Base-by-base conservation (phyloP, 2,888 invertebrate genomes). In the Lochmaea capreae region DNA sequence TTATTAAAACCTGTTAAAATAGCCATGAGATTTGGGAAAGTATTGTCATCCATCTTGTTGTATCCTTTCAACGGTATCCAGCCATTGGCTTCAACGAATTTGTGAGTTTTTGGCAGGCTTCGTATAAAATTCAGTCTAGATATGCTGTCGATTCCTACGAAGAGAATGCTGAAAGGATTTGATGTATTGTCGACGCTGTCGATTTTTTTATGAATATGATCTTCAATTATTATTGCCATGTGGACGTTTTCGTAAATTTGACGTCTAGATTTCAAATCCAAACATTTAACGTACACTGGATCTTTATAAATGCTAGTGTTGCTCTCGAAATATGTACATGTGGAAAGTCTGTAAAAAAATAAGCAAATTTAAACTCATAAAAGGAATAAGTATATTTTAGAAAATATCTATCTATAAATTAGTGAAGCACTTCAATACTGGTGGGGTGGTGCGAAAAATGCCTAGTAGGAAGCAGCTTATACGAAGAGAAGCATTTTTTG, bases 11-110 rank as follows among this genome's bases (percentile, higher is more conserved):
- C 83, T 0, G 93, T 92, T 16, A 95, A 88, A 62, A 94, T 89
- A 0, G 96, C 95, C 90, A 96, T 93, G 59, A 97, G 85, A 86
- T 97, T 97, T 0, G 97, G 95, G 82, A 94, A 95, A 0, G 96
- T 97, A 82, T 97, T 97, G 83, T 97, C 97, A 8, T 92, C 95
- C 80, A 94, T 91, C 91, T 94, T 90, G 79, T 89, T 90, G 77
- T 86, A 86, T 2, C 85, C 85, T 69, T 81, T 79, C 26, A 86
- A 68, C 3, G 84, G 75, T 6, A 84, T 67, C 85, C 85, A 86
- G 12, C 79, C 77, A 68, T 82, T 90, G 9, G 91, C 89, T 67
- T 91, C 88, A 33, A 97, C 88, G 59, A 79, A 92, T 54, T 89
- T 87, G 3, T 90, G 88, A 0, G 95, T 95, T 80, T 90, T 89